A percentile compares a stretch with the other conserved stretches of the same genome.
Evolutionary conservation across 2,888 invertebrate species (phyloP).

Genomic region (Priocnemis perturbator): DNA sequence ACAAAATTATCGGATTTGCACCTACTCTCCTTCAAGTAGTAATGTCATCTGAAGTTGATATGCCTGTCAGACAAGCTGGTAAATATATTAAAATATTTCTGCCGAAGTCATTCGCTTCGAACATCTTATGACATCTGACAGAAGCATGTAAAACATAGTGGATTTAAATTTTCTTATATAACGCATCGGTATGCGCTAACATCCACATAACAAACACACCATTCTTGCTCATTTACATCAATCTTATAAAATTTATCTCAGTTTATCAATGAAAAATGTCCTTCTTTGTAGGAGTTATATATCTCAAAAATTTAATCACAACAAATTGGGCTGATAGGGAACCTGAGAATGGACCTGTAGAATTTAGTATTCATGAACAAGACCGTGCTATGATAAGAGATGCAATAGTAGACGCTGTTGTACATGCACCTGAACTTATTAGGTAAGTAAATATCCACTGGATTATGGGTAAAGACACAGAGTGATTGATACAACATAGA

Average conservation of each 20-base stretch:
- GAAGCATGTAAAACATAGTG: background rate
- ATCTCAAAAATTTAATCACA: constrained; percentile 94
- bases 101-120: background rate
- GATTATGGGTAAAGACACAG: background rate
- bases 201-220: too few relatives aligned
- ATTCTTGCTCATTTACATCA: too few relatives aligned
- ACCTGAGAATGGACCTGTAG: constrained; percentile 82
- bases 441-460: constrained; percentile 59
- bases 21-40: constrained; percentile 95
- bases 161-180: background rate
- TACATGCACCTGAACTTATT: constrained; percentile 93
- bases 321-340: constrained; percentile 93
- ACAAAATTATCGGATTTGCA: constrained; percentile 97
- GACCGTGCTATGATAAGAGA: constrained; percentile 95
- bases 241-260: too few relatives aligned
- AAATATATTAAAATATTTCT: constrained; percentile 45
- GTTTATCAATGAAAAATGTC: too few relatives aligned
- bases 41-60: constrained; percentile 91
- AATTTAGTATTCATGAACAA: constrained; percentile 95
- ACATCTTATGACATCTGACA: background rate
- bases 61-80: constrained; percentile 96
- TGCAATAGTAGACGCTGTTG: constrained; percentile 95
- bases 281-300: constrained; percentile 83
- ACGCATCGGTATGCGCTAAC: too few relatives aligned
- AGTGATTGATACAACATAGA: background rate